phyloP scores from a whole-genome alignment of 2,888 invertebrate genomes.

The Parnassius glacialis region DNA sequence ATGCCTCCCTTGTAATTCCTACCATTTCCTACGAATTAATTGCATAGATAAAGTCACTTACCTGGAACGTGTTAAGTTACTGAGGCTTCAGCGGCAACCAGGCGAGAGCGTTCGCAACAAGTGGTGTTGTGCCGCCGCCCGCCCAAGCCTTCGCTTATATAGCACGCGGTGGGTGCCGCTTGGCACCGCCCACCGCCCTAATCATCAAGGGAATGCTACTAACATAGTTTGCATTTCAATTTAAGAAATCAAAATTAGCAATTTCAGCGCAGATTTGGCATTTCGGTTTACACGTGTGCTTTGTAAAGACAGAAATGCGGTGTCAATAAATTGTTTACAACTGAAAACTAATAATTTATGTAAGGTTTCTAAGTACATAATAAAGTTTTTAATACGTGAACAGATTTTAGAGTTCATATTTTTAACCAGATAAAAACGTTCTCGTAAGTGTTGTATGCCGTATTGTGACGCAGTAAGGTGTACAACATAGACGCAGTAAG shows the following conservation, averaged over 20 bases:
- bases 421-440: too few species aligned
- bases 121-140: slow-evolving; percentile 72
- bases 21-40: not conserved
- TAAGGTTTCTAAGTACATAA: too few species aligned
- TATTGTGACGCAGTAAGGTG: too few species aligned
- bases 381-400: too few species aligned
- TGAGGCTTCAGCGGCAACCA: slow-evolving; percentile 42
- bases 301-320: not conserved
- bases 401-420: too few species aligned
- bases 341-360: too few species aligned
- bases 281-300: slow-evolving; percentile 14
- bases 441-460: too few species aligned
- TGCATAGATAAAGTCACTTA: slow-evolving; percentile 43
- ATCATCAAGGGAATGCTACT: slow-evolving; percentile 56
- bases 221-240: slow-evolving; percentile 73
- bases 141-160: slow-evolving; percentile 67
- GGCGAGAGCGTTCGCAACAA: slow-evolving; percentile 63
- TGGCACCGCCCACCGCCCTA: slow-evolving; percentile 67
- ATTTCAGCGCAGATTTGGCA: slow-evolving; percentile 17
- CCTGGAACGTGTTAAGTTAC: slow-evolving; percentile 55
- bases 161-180: slow-evolving; percentile 51
- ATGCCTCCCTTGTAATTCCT: not conserved
- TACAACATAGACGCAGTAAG: too few species aligned
- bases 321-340: too few species aligned
- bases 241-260: slow-evolving; percentile 58